A percentile compares a stretch with the other conserved stretches of the same genome.
These are phyloP conservation scores for Gopherus evgoodei DNA, from an alignment of 2,113 vertebrate genomes.

Conservation along the genomic window DNA sequence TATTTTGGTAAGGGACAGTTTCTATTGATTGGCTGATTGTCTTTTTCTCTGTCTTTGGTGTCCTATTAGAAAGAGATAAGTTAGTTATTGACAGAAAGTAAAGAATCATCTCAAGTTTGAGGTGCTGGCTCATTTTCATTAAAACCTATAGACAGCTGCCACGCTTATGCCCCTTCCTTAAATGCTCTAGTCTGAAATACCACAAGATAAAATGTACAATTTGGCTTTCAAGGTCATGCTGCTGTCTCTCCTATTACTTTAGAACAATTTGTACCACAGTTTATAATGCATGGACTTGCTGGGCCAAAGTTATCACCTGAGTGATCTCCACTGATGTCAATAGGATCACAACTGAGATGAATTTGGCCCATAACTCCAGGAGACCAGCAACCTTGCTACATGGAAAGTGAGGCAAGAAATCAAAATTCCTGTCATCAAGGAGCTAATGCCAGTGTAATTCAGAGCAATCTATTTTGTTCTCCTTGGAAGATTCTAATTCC, in stretches of 20 bases:
- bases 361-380: neutral
- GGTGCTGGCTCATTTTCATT: neutral
- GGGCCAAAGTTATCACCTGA: neutral
- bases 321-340: neutral
- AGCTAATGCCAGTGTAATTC: neutral
- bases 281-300: neutral
- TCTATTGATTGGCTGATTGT: neutral
- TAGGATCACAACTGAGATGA: neutral
- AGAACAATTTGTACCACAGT: neutral
- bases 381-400: neutral
- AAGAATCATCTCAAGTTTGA: neutral
- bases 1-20: neutral
- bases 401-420: neutral
- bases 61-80: neutral
- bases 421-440: fast-evolving
- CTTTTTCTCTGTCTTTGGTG: neutral
- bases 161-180: neutral
- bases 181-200: neutral
- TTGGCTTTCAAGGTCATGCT: too few species aligned
- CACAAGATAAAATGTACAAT: neutral
- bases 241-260: neutral
- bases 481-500: neutral
- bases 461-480: neutral
- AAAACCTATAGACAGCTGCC: neutral
- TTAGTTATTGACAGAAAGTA: neutral